A percentile compares a stretch with the other conserved stretches of the same genome.
phyloP scores from a whole-genome alignment of 2,888 invertebrate genomes.

The Tetropium fuscum region DNA sequence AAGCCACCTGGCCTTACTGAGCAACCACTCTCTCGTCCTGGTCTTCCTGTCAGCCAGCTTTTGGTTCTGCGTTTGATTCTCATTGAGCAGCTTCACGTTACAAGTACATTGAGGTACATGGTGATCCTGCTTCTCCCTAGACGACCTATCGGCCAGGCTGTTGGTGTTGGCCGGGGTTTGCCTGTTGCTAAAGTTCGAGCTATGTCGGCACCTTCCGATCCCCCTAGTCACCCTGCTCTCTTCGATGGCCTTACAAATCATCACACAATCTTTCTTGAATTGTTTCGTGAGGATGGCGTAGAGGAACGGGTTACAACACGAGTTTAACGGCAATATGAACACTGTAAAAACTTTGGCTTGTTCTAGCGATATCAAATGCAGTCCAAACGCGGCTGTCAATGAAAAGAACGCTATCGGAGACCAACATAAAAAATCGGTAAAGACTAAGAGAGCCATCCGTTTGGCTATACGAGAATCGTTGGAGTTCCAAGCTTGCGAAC shows the following conservation, averaged over 20 bases:
- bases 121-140: conserved; percentile 77
- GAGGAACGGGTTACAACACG: conserved; percentile 97
- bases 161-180: conserved; percentile 91
- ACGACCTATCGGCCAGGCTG: conserved; percentile 83
- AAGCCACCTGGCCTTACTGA: conserved; percentile 67
- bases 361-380: conserved; percentile 91
- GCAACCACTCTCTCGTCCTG: conserved; percentile 63
- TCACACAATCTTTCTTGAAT: conserved; percentile 96
- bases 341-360: conserved; percentile 97
- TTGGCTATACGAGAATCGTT: conserved; percentile 97
- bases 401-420: conserved; percentile 97
- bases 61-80: conserved; percentile 60
- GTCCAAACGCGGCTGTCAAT: conserved; percentile 92
- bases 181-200: conserved; percentile 88
- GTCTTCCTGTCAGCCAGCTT: conserved; percentile 57
- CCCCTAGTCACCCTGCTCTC: conserved; percentile 91
- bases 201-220: conserved; percentile 87
- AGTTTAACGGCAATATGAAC: conserved; percentile 94
- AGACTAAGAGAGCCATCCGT: conserved; percentile 95
- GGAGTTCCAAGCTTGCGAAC: conserved; percentile 97
- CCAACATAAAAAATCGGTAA: conserved; percentile 98
- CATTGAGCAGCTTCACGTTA: conserved; percentile 69
- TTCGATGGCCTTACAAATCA: conserved; percentile 96
- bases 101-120: conserved; percentile 71
- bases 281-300: conserved; percentile 98